Evolutionary conservation across 2,888 invertebrate genomes (phyloP), one percentile per base, ranked within the genome.

Genomic region (Scrobipalpa atriplicella): DNA sequence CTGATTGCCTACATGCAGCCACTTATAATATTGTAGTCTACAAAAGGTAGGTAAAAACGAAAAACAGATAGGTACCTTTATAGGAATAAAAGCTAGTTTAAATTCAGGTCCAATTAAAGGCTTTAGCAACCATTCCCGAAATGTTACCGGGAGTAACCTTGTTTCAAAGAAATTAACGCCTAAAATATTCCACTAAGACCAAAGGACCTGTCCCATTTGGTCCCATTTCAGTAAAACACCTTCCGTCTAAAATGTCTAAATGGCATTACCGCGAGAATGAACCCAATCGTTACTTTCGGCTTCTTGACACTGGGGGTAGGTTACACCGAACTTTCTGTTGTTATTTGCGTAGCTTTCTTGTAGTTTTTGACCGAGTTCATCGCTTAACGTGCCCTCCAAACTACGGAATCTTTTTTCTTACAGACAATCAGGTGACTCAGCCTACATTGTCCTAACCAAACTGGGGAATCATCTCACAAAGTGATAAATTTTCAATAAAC

Each of bases 241-340:
- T 54, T 21, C 6, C 58, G 19, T 56, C 9, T 21, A 56, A 19
- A 18, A 2, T 29, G 52, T 19, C 58, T 58, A 13, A 58, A 58
- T 36, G 58, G 58, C 36, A 58, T 58, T 58, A 58, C 58, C 36
- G 58, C 36, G 36, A 58, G 16, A 58, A 58, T 36, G 36, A 29
- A 1, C 58, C 29, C 36, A 11, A 58, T 58, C 58, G 58, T 13
- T 58, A 36, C 21, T 54, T 54, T 54, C 13, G 29, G 5, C 58
- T 36, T 36, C n/a, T 36, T 13, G 54, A 9, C 19, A 21, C n/a
- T 9, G 36, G 29, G 3, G 1, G 29, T n/a, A 2, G 0, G 5
- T 58, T 36, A 58, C 58, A 58, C 58, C 58, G 36, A 58, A 58
- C 29, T 54, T 54, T 54, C 5, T 16, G n/a, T n/a, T n/a, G 1